A percentile compares a stretch with the other conserved stretches of the same genome.
These are phyloP conservation scores for Galagoides demidoff DNA, from an alignment of 2,797 vertebrate genomes.

Conservation along the genomic window DNA sequence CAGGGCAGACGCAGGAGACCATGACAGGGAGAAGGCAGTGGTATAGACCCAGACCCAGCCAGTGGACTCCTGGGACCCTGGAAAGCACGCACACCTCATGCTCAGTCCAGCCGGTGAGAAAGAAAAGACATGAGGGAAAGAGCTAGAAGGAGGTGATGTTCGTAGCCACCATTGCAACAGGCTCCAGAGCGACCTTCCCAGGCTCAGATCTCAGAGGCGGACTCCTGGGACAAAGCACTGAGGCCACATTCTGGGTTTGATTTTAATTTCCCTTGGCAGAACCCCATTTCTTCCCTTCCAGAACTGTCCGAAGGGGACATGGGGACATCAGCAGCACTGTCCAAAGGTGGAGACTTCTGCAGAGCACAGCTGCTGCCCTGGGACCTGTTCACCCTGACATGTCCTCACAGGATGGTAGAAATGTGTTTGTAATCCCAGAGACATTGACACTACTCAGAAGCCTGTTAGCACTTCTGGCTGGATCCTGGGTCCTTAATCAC, in stretches of 20 bases:
- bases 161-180: not conserved
- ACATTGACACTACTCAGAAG: not conserved
- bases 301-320: not conserved
- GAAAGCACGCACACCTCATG: not conserved
- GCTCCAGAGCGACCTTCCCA: not conserved
- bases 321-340: not conserved
- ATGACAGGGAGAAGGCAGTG: rapidly evolving
- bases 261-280: not conserved
- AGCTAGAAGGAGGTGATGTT: not conserved
- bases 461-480: not conserved
- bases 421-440: not conserved
- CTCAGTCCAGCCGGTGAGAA: rapidly evolving
- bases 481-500: not conserved
- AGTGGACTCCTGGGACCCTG: rapidly evolving
- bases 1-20: not conserved
- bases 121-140: not conserved
- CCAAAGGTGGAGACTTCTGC: not conserved
- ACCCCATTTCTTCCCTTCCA: not conserved
- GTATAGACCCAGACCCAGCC: not conserved
- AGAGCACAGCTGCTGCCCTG: not conserved
- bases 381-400: too few species aligned
- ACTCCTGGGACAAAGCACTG: not conserved
- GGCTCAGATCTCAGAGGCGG: not conserved
- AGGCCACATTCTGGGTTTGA: not conserved
- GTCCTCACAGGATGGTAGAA: not conserved